Evolutionary conservation across 1,140 invertebrate species (phyloP), one percentile per base, ranked within the genome.

Genomic region (Dolichoris vasculosae): DNA sequence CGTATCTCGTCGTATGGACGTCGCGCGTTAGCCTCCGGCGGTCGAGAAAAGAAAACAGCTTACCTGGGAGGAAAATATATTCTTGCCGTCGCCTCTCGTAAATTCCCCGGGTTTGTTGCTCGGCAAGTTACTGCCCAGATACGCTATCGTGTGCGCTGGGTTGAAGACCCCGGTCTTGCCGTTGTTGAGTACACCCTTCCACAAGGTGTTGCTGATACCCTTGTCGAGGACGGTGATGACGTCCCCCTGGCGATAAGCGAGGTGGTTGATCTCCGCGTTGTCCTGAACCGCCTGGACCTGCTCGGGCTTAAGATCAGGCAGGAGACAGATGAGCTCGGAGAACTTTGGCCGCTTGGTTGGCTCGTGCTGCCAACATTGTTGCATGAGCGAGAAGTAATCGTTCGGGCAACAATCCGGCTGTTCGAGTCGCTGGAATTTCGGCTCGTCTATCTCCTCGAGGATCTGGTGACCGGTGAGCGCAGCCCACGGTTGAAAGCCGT

Each of bases 401-500:
- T 96, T 96, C 0, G 99, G 98, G 93, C 99, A 99, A 87, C 97
- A 98, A 88, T 99, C 97, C 0, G 99, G 99, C 88, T 97, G 96
- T 90, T 99, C 98, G 48, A 99, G 93, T 59, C 97, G 94, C 94
- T 98, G 94, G 46, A 95, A 97, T 90, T 98, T 97, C 4, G 99
- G 98, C 84, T 97, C 96, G 93, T 99, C 98, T 80, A 99, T 99
- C 0, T 98, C 97, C 91, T 99, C 97, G 1, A 99, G 93, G 87
- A 99, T 99, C 94, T 99, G 97, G 88, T 98, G 97, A 0, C 99
- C 98, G 0, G 98, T 99, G 38, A 98, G 94, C 0, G 98, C 98
- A 0, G 97, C 97, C 98, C 98, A 99, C 0, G 99, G 99, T 92
- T 99, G 98, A 90, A 98, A 98, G 17, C 99, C 99, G 90, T 99